These are phyloP conservation scores for Lithodes maja DNA, from an alignment of 2,888 invertebrate genomes.

Conservation along the genomic window DNA sequence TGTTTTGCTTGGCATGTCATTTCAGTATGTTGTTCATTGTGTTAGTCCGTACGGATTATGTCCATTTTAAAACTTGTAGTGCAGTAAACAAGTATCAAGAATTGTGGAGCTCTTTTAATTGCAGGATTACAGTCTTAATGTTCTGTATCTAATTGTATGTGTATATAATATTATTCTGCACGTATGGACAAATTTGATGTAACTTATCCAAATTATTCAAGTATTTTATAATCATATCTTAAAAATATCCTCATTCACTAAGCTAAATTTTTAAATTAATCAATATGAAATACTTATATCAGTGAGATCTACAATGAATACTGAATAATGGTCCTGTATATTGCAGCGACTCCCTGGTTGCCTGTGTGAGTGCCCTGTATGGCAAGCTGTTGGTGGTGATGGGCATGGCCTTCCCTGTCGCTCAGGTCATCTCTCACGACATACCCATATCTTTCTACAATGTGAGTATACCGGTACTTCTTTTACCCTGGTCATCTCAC, in stretches of 20 bases:
- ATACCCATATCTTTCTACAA: conserved; percentile 92
- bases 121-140: too few species aligned
- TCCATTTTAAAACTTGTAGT: too few species aligned
- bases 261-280: too few species aligned
- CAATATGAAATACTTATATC: not conserved
- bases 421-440: conserved; percentile 95
- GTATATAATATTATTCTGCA: too few species aligned
- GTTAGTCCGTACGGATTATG: too few species aligned
- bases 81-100: too few species aligned
- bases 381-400: conserved; percentile 94
- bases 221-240: not conserved
- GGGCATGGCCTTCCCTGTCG: conserved; percentile 96
- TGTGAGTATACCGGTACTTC: conserved; percentile 74
- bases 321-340: conserved; percentile 22
- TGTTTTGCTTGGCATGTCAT: too few species aligned
- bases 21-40: too few species aligned
- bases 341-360: conserved; percentile 89
- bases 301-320: not conserved
- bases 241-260: not conserved
- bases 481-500: conserved; percentile 96
- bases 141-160: too few species aligned
- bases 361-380: conserved; percentile 93
- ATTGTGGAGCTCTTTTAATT: too few species aligned
- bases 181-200: too few species aligned
- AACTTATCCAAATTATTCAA: too few species aligned